phyloP scores from a whole-genome alignment of 1,140 invertebrate genomes.

The Diplogasteroides magnus region DNA sequence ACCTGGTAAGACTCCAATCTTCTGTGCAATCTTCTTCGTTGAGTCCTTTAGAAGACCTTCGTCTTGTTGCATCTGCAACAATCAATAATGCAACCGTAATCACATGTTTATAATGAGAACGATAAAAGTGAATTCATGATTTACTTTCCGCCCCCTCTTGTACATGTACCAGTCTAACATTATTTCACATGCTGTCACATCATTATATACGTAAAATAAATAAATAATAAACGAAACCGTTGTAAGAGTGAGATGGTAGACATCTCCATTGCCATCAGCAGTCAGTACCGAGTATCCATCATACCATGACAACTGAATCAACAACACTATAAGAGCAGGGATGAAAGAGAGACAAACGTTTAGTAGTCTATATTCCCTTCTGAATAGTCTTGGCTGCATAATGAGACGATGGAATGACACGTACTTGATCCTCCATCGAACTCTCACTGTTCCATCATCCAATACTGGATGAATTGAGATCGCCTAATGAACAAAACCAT shows the following conservation, averaged over 20 bases:
- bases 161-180: neutral
- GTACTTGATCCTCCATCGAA: conserved; percentile 21
- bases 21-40: conserved; percentile 22
- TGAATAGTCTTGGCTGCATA: conserved; percentile 20
- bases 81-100: neutral
- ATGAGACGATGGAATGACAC: conserved; percentile 26
- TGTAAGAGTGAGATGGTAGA: conserved; percentile 31
- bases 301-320: conserved; percentile 29
- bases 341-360: conserved; percentile 19
- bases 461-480: conserved; percentile 24
- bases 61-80: conserved; percentile 19
- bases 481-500: conserved; percentile 3
- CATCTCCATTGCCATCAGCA: conserved; percentile 31
- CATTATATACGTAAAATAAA: too few species aligned
- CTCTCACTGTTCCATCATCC: conserved; percentile 31
- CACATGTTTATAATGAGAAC: neutral
- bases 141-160: neutral
- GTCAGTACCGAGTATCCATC: conserved; percentile 33
- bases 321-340: neutral
- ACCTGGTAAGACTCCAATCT: conserved; percentile 10
- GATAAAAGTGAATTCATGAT: neutral
- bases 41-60: conserved; percentile 7
- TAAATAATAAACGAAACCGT: conserved; percentile 13
- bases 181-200: neutral
- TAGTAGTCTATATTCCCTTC: conserved; percentile 18